Base-by-base conservation (phyloP, 2,113 vertebrate genomes). In the Lucifuga dentata region DNA sequence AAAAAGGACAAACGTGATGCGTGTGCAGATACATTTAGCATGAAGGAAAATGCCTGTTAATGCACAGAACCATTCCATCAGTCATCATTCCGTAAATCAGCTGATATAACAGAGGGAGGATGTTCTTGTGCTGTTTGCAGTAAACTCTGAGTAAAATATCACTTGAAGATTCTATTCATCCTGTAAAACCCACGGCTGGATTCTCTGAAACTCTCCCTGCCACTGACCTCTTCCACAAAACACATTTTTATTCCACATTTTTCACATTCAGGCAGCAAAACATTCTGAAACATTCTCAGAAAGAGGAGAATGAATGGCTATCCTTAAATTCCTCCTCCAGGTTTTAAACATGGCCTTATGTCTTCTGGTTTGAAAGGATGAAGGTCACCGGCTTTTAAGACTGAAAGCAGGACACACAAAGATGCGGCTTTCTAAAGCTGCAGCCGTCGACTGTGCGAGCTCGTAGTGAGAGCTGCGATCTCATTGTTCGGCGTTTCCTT, bases 271-370 rank as follows among this genome's bases (percentile, higher is more conserved):
- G n/a, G n/a, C n/a, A n/a, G 20, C 19, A 12, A 13, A 55, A 13
- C 35, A 15, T 5, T 35, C 16, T n/a, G n/a, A 13, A 36, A 65
- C 41, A 56, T 19, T 51, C 8, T 51, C n/a, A n/a, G 65, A 51
- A 62, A 13, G 49, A 51, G 61, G 49, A 32, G 59, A 77, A 75
- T 78, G 64, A 85, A 85, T 80, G 69, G 59, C 51, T 69, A 76
- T 59, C 58, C 68, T 63, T 52, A 52, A 79, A 73, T 72, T 68
- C 60, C 35, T 0, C 73, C 66, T 19, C 57, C 64, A 51, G 20
- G 65, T 77, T 75, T 72, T 60, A 70, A 72, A 88, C 48, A 33
- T 38, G 70, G 58, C 83, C 72, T 87, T 71, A 69, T 69, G 60
- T 66, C 69, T 77, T 67, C 62, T 70, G 36, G 64, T 78, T 78